Base-by-base conservation (phyloP, 64 coral and sea anemone genomes). In the Cladopsammia gracilis region DNA sequence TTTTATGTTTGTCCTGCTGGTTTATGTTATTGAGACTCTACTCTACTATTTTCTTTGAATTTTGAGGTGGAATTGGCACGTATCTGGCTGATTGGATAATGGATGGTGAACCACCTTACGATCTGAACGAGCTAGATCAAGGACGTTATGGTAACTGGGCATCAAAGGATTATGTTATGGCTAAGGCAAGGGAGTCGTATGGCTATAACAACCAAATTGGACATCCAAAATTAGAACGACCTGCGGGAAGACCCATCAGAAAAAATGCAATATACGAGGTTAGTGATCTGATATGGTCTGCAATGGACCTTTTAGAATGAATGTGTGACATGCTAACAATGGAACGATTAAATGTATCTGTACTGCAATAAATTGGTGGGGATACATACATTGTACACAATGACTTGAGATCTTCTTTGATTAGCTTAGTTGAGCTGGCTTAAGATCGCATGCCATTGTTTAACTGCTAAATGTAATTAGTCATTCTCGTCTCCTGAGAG, bases 61-160 rank as follows among this genome's bases (percentile, higher is more conserved):
- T 62, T 7, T 54, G 7, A 99, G 98, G 94, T 71, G 98, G 98
- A 4, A 92, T 93, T 85, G 98, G 94, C 44, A 96, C 91, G 19
- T 99, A 96, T 50, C 49, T 99, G 42, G 77, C 91, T 18, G 94
- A 99, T 26, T 99, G 98, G 98, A 96, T 99, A 13, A 91, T 94
- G 7, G 78, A 99, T 79, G 94, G 94, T 2, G 94, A 99, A 54
- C 98, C 98, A 7, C 70, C 82, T 6, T 96, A 96, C 74, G 98
- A 99, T 76, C 77, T 99, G 1, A 96, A 75, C 91, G 98, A 99
- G 75, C 59, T 87, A 53, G 98, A 99, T 71, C 94, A 95, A 12
- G 94, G 94, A 70, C 94, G 98, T 14, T 99, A 96, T 91, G 97
- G 97, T 48, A 98, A 96, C 42, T 98, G 97, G 97, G 77, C 94